Conservation (phyloP, 2,888 invertebrate species). For the Heliconius sara region DNA sequence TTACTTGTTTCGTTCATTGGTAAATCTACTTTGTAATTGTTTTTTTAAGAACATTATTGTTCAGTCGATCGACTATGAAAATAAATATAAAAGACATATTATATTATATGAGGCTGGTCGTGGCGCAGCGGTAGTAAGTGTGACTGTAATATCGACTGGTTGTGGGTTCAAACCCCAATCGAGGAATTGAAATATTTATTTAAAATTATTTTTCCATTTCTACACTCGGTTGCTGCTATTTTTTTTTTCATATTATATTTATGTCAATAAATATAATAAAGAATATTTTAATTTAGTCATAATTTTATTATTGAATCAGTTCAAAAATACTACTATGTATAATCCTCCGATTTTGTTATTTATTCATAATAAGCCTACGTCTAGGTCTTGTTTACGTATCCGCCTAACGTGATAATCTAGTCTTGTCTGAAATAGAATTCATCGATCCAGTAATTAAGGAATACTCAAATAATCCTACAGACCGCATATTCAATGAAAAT, state of each 20-base stretch:
- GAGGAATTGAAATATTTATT: too few relatives aligned
- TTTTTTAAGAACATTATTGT: neutral
- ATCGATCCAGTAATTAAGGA: neutral
- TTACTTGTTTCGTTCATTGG: neutral
- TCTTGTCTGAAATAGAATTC: neutral
- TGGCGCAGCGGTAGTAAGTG: too few relatives aligned
- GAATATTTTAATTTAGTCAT: too few relatives aligned
- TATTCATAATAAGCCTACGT: neutral
- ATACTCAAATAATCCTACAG: neutral
- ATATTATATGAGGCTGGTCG: too few relatives aligned
- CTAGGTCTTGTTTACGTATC: neutral
- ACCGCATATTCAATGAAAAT: constrained; percentile 8
- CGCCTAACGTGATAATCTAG: neutral
- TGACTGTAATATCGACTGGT: too few relatives aligned
- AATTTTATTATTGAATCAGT: too few relatives aligned
- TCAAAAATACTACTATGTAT: too few relatives aligned
- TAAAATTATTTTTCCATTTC: too few relatives aligned
- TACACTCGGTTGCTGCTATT: too few relatives aligned
- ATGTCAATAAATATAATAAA: too few relatives aligned
- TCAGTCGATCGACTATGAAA: neutral
- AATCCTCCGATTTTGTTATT: neutral
- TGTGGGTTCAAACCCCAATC: too few relatives aligned
- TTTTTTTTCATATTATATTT: too few relatives aligned
- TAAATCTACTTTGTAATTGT: constrained; percentile 14
- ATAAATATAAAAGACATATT: neutral